Percentiles rank a stretch among this genome's conserved stretches.
phyloP scores from a whole-genome alignment of 2,113 vertebrate genomes.

The Amia ocellicauda region DNA sequence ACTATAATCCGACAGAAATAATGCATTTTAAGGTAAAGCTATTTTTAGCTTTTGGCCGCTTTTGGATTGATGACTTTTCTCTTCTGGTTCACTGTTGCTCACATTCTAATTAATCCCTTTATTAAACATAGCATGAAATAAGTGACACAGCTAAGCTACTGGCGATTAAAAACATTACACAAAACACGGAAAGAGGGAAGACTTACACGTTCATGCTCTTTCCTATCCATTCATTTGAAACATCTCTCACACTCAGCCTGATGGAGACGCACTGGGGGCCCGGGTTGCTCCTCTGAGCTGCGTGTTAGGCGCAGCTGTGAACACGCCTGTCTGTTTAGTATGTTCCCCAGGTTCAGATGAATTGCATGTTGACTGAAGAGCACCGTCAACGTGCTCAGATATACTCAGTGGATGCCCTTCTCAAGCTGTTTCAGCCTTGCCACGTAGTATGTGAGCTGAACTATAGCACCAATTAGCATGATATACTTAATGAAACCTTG shows the following conservation, averaged over 20 bases:
- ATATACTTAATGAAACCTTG: too few relatives aligned
- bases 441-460: too few relatives aligned
- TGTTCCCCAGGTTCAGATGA: too few relatives aligned
- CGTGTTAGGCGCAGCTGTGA: neutral
- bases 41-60: constrained; percentile 51
- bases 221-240: neutral
- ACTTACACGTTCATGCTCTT: too few relatives aligned
- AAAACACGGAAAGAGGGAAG: constrained; percentile 4
- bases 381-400: too few relatives aligned
- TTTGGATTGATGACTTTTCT: constrained; percentile 25
- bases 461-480: too few relatives aligned
- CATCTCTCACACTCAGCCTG: neutral
- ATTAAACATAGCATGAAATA: constrained; percentile 54
- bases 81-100: constrained; percentile 37
- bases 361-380: too few relatives aligned
- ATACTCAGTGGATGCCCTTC: too few relatives aligned
- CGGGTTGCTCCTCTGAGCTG: neutral
- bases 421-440: too few relatives aligned
- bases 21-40: constrained; percentile 44
- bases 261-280: too few relatives aligned
- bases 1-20: constrained; percentile 25
- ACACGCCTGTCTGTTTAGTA: neutral
- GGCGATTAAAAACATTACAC: neutral
- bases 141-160: constrained; percentile 24
- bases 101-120: constrained; percentile 57